Evolutionary conservation across 1,140 invertebrate genomes (phyloP).

Genomic region (Drosophila oshimai): DNA sequence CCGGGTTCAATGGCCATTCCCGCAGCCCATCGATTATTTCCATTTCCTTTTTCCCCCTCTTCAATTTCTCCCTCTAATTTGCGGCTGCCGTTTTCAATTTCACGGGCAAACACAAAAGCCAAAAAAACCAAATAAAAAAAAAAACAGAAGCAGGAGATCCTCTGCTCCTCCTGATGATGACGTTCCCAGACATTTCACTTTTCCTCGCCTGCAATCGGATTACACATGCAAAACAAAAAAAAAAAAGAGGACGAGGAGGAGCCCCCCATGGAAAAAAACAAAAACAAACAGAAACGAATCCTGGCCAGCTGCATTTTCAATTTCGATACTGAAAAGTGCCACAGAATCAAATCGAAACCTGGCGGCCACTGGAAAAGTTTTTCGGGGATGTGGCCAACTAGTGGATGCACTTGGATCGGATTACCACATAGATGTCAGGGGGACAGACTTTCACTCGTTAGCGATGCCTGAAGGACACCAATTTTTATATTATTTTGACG

Average conservation of each 20-base stretch:
- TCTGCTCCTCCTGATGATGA: constrained; percentile 25
- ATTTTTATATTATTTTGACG: too few relatives aligned
- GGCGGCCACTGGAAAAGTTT: background rate
- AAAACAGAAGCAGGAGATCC: background rate
- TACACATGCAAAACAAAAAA: constrained; percentile 46
- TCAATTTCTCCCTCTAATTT: constrained; percentile 58
- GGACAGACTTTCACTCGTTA: too few relatives aligned
- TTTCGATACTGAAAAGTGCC: constrained; percentile 38
- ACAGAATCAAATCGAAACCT: constrained; percentile 35
- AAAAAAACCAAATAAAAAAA: background rate
- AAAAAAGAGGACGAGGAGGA: background rate
- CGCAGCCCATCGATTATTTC: constrained; percentile 31
- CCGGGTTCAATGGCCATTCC: constrained; percentile 28
- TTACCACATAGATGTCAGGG: too few relatives aligned
- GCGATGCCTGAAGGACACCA: too few relatives aligned
- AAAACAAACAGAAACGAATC: constrained; percentile 28
- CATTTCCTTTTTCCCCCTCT: background rate
- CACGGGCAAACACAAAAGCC: constrained; percentile 50
- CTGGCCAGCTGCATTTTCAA: constrained; percentile 36
- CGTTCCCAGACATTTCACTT: constrained; percentile 37
- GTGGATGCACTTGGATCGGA: constrained; percentile 13
- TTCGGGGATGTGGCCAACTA: constrained; percentile 2
- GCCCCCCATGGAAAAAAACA: constrained; percentile 8
- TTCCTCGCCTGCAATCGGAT: constrained; percentile 55
- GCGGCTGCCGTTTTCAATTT: constrained; percentile 67